phyloP scores from a whole-genome alignment of 2,113 vertebrate species.

The Myiozetetes cayanensis region DNA sequence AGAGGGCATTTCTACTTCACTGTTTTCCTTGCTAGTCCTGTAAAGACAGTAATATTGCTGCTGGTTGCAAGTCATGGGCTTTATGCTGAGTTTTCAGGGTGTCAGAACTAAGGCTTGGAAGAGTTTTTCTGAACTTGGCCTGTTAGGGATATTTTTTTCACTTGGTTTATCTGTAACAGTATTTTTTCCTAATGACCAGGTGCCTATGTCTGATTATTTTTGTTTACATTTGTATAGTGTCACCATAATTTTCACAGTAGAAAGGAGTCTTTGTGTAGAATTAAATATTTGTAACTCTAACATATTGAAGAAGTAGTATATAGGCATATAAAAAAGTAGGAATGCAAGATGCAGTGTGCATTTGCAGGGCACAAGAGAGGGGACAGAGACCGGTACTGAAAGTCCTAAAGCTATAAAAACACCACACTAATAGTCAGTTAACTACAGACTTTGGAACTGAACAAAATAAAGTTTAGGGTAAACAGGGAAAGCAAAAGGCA shows the following conservation, averaged over 20 bases:
- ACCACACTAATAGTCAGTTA: background rate
- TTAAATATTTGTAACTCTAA: background rate
- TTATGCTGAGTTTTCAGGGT: background rate
- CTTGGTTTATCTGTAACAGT: background rate
- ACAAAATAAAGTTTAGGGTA: background rate
- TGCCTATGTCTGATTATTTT: background rate
- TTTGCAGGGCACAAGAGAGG: background rate
- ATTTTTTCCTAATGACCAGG: background rate
- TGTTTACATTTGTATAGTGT: background rate
- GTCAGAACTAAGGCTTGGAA: background rate
- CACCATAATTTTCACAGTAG: background rate
- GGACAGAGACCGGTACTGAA: background rate
- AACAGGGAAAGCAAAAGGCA: background rate
- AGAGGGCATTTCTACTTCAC: background rate
- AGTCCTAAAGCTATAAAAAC: background rate
- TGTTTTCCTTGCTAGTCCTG: background rate
- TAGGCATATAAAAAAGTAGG: background rate
- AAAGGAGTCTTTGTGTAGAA: background rate
- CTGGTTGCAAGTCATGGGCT: rapidly evolving
- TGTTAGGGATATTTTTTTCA: background rate
- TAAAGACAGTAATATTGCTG: background rate
- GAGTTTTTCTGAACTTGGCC: background rate
- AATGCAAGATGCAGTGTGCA: background rate
- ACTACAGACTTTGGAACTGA: background rate
- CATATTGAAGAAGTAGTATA: background rate